Evolutionary conservation across 1,140 invertebrate species (phyloP), one percentile per base, ranked within the genome.

Genomic region (Stegodyphus mimosarum): DNA sequence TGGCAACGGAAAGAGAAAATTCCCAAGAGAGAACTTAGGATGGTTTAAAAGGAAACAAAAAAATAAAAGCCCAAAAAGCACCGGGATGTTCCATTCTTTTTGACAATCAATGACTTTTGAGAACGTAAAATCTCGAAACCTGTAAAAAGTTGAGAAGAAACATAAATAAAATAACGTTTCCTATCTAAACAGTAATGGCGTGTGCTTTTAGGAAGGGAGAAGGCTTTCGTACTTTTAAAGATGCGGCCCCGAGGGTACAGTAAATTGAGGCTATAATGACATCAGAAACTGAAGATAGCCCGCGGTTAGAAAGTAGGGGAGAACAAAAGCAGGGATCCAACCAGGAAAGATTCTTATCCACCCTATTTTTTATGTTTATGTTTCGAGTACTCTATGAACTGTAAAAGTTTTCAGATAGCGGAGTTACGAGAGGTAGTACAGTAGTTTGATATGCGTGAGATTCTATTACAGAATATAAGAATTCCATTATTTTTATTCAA

Each of bases 251-350:
- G 17, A 53, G 72, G 72, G 72, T 6, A 48, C 72, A 55, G n/a
- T 74, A 74, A 74, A 74, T 74, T 74, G 72, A 74, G 52, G 72
- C 72, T 74, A 74, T 74, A 74, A 74, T 74, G 72, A 74, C 72
- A 74, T 74, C 72, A 74, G 53, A 55, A 63, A 63, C n/a, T 10
- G n/a, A 63, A 63, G 10, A 63, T 11, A 63, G 60, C 1, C 33
- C 33, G 33, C 33, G 33, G 33, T 33, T 33, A 33, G 3, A 33
- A 33, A 33, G 33, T 33, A 3, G 33, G 33, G 33, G 33, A 33
- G 33, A 33, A 33, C 33, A 33, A 33, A 33, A 33, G 33, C 33
- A 33, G 33, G 33, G 33, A 33, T 33, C 33, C 33, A 33, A 33
- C 33, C 33, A 33, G 33, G 33, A 33, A 33, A 33, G 33, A 3